Conservation (phyloP, 2,888 invertebrate genomes). For the Villa cingulata region DNA sequence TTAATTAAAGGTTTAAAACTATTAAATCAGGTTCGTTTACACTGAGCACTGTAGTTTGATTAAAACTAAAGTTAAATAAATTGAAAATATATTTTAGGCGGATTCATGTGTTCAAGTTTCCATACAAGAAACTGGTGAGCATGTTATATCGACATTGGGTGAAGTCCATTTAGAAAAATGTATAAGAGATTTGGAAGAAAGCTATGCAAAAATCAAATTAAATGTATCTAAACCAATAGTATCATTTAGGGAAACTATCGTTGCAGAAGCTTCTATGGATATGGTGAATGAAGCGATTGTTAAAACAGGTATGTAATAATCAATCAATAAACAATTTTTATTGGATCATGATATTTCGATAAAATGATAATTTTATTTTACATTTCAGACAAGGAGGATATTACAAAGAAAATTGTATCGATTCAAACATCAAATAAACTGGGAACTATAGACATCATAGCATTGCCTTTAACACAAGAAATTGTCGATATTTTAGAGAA, state of each 20-base stretch:
- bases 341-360: too few species aligned
- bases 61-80: too few species aligned
- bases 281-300: slow-evolving; percentile 78
- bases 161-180: slow-evolving; percentile 96
- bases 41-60: too few species aligned
- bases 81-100: slow-evolving; percentile 16
- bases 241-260: slow-evolving; percentile 87
- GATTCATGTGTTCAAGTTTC: slow-evolving; percentile 87
- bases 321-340: too few species aligned
- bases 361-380: too few species aligned
- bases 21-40: slow-evolving; percentile 73
- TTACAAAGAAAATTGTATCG: slow-evolving; percentile 41
- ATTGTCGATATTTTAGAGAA: slow-evolving; percentile 59
- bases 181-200: slow-evolving; percentile 71
- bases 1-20: slow-evolving; percentile 64
- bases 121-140: slow-evolving; percentile 88
- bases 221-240: slow-evolving; percentile 92
- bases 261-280: slow-evolving; percentile 63
- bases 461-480: slow-evolving; percentile 58
- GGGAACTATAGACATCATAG: slow-evolving; percentile 57
- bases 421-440: slow-evolving; percentile 58
- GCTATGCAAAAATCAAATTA: slow-evolving; percentile 76
- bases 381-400: too few species aligned
- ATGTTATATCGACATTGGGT: slow-evolving; percentile 87
- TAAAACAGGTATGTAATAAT: slow-evolving; percentile 32